phyloP scores from a whole-genome alignment of 2,797 vertebrate genomes.

The Neoniphon sammara region DNA sequence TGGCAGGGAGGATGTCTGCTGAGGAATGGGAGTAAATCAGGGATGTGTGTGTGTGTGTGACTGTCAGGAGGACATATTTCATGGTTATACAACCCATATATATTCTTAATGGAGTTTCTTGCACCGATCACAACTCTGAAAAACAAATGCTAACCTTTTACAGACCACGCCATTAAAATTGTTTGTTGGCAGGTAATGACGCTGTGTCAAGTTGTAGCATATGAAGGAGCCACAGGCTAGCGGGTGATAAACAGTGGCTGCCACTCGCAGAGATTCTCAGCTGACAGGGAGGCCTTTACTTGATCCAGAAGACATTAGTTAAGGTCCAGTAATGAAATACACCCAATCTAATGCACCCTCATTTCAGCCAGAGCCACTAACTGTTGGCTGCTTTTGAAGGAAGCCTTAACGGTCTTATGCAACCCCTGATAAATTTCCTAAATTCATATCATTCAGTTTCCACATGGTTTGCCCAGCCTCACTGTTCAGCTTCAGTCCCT shows the following conservation, averaged over 20 bases:
- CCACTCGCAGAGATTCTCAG: neutral
- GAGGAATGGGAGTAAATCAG: neutral
- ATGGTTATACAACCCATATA: neutral
- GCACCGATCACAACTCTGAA: neutral
- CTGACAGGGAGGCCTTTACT: constrained; percentile 1
- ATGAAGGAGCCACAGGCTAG: constrained; percentile 2
- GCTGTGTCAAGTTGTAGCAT: constrained; percentile 25
- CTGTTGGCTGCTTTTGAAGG: neutral
- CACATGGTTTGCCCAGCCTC: neutral
- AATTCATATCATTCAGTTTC: neutral
- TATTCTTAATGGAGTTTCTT: constrained; percentile 11
- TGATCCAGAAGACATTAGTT: neutral
- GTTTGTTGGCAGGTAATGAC: constrained; percentile 23
- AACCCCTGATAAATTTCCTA: neutral
- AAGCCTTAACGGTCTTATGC: neutral
- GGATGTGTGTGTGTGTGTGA: neutral
- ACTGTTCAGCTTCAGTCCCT: neutral
- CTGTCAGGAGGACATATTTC: constrained; percentile 2
- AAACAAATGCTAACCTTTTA: neutral
- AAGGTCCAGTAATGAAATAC: neutral
- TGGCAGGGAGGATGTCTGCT: no score
- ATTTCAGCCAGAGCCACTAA: neutral
- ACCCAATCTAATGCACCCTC: neutral
- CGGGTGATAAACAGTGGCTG: constrained; percentile 3
- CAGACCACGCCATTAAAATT: neutral